Conservation (phyloP, 2,888 invertebrate species). For the Dryocosmus kuriphilus region DNA sequence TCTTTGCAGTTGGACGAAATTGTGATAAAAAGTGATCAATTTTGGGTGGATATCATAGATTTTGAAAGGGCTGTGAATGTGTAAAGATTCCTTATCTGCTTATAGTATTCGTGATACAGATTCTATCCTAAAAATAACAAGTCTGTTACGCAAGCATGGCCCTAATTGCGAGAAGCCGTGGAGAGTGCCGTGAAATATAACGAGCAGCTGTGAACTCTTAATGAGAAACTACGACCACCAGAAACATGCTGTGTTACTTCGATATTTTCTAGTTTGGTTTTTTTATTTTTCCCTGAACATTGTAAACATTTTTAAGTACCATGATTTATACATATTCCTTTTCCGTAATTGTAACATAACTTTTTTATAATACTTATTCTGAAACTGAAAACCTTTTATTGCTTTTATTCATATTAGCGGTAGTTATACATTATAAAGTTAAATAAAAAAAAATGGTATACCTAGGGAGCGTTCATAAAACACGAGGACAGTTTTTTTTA, state of each 20-base stretch:
- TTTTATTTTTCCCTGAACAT: not conserved
- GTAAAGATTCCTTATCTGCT: conserved; percentile 12
- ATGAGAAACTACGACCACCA: conserved; percentile 21
- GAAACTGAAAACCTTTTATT: too few species aligned
- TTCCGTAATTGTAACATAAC: too few species aligned
- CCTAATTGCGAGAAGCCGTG: conserved; percentile 36
- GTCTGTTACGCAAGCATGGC: conserved; percentile 37
- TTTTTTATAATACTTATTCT: too few species aligned
- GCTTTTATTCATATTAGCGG: too few species aligned
- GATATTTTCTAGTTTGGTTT: conserved; percentile 2
- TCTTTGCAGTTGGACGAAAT: too few species aligned
- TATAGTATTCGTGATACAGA: conserved; percentile 33
- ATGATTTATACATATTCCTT: too few species aligned
- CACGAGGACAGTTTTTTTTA: too few species aligned
- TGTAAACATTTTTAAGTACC: not conserved
- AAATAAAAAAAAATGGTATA: too few species aligned
- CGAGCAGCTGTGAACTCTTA: conserved; percentile 33
- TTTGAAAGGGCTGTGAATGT: not conserved
- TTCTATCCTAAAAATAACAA: conserved; percentile 39
- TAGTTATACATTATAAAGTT: too few species aligned
- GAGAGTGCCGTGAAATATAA: conserved; percentile 21
- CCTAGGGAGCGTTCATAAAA: too few species aligned
- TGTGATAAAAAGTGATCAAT: too few species aligned
- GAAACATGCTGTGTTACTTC: conserved; percentile 7
- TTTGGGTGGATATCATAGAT: too few species aligned